Evolutionary conservation across 2,888 invertebrate genomes (phyloP).

Genomic region (Syritta pipiens): DNA sequence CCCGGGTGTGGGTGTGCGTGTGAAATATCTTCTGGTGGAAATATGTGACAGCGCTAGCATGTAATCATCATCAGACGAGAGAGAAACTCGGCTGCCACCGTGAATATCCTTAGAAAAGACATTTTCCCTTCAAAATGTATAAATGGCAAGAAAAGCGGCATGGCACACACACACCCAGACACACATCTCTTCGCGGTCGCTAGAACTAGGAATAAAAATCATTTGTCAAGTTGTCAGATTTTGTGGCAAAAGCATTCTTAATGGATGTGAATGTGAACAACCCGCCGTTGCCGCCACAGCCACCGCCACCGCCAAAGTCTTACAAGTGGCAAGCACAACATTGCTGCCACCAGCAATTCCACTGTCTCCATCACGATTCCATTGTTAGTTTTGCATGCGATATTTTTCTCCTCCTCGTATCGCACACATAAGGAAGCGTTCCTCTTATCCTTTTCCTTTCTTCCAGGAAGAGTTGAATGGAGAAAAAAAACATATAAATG

Average conservation of each 20-base stretch:
- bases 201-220: conserved; percentile 61
- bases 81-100: conserved; percentile 18
- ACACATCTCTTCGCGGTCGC: conserved; percentile 23
- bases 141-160: conserved; percentile 31
- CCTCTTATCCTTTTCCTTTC: conserved; percentile 53
- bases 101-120: conserved; percentile 43
- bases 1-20: too few relatives aligned
- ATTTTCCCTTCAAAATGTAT: conserved; percentile 16
- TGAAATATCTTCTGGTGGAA: conserved; percentile 45
- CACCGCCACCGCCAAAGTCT: conserved; percentile 24
- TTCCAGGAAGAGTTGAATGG: conserved; percentile 56
- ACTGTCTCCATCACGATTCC: conserved; percentile 42
- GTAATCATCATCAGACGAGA: conserved; percentile 44
- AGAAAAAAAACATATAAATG: conserved; percentile 69
- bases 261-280: conserved; percentile 63
- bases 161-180: conserved; percentile 7
- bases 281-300: conserved; percentile 5
- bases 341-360: conserved; percentile 12
- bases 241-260: conserved; percentile 67
- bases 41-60: conserved; percentile 54
- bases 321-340: conserved; percentile 39
- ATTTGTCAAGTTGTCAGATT: conserved; percentile 69
- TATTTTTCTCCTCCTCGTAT: conserved; percentile 63
- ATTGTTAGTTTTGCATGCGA: conserved; percentile 68
- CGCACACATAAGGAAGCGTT: conserved; percentile 62